Conservation (phyloP, 1,140 invertebrate species). For the Drosophila sturtevanti region DNA sequence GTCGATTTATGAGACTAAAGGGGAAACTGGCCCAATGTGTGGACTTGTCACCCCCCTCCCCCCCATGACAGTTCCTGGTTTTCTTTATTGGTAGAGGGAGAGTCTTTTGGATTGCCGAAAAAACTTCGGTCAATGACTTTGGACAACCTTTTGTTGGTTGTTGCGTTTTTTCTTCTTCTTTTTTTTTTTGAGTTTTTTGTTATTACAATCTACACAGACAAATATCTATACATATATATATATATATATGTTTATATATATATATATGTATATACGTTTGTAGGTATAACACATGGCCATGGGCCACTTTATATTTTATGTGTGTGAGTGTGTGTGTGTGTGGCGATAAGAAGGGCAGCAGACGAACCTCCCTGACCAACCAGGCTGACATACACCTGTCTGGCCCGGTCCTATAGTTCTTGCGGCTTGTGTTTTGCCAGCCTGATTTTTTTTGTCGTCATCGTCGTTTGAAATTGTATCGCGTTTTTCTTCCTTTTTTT, state of each 20-base stretch:
- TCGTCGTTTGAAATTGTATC: slow-evolving; percentile 79
- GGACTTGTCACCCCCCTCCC: background rate
- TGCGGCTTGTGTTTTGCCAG: slow-evolving; percentile 17
- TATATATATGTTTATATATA: background rate
- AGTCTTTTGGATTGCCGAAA: background rate
- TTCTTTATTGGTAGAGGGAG: background rate
- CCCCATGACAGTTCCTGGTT: too few relatives aligned
- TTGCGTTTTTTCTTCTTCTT: slow-evolving; percentile 32
- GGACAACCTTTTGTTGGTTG: slow-evolving; percentile 45
- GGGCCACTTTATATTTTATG: slow-evolving; percentile 51
- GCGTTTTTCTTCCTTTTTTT: slow-evolving; percentile 80
- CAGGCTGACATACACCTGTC: slow-evolving; percentile 73
- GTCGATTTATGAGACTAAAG: background rate
- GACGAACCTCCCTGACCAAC: slow-evolving; percentile 26
- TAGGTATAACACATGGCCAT: slow-evolving; percentile 3
- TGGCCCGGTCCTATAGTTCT: slow-evolving; percentile 47
- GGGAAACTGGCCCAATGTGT: background rate
- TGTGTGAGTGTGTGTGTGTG: background rate
- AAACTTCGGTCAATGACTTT: slow-evolving; percentile 66
- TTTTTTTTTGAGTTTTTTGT: too few relatives aligned
- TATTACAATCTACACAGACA: slow-evolving; percentile 44
- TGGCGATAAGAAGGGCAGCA: slow-evolving; percentile 61
- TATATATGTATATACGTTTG: background rate
- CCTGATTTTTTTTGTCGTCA: slow-evolving; percentile 71
- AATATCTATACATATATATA: background rate